Evolutionary conservation across 2,888 invertebrate species (phyloP).

Genomic region (Lasius fuliginosus): DNA sequence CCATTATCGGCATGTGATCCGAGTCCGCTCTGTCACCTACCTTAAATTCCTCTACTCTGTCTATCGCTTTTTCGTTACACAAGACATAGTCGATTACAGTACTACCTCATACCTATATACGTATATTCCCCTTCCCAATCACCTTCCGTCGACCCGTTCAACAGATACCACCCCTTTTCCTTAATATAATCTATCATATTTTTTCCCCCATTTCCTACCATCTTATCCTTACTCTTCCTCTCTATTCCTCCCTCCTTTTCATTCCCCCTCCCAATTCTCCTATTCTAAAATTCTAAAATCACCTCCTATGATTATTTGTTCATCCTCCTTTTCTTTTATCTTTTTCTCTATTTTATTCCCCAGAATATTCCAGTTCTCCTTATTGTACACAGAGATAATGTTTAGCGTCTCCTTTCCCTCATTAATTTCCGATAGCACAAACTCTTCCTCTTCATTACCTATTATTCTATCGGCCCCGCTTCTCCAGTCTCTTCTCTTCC

Average conservation of each 20-base stretch:
- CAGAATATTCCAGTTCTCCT: neutral
- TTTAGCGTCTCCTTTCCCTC: neutral
- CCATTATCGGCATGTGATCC: slow-evolving; percentile 2
- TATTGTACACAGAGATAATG: neutral
- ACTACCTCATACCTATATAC: neutral
- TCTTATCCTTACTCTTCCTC: neutral
- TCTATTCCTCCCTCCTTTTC: too few relatives aligned
- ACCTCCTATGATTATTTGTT: neutral
- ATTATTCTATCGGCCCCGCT: neutral
- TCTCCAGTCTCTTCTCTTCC: neutral
- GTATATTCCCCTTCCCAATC: slow-evolving; percentile 6
- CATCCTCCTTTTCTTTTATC: too few relatives aligned
- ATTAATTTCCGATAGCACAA: neutral
- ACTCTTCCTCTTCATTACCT: neutral
- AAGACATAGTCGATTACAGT: neutral
- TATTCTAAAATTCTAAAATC: slow-evolving; percentile 21
- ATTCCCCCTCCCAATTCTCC: neutral
- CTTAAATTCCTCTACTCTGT: neutral
- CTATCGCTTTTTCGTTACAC: neutral
- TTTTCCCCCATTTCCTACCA: neutral
- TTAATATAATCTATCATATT: neutral
- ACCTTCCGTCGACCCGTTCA: neutral
- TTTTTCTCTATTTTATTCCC: neutral
- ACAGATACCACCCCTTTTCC: neutral
- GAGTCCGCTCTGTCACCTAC: neutral